Evolutionary conservation across 2,797 vertebrate species (phyloP).

Genomic region (Squalus acanthias): DNA sequence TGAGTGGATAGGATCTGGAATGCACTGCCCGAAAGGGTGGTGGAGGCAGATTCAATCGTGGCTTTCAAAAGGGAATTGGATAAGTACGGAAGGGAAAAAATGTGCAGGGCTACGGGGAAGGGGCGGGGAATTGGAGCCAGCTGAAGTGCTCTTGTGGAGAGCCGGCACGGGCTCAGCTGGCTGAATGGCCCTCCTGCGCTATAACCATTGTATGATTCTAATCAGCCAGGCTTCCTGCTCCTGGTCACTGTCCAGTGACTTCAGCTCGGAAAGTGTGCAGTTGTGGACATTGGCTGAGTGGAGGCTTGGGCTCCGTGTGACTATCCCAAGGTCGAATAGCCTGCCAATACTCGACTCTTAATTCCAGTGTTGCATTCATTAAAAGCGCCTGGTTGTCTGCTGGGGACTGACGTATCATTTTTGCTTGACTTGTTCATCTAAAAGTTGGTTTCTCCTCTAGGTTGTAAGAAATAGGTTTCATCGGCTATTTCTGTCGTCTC

Average conservation of each 20-base stretch:
- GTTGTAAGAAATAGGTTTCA: conserved; percentile 84
- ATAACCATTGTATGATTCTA: too few species aligned
- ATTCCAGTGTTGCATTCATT: neutral
- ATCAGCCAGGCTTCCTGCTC: neutral
- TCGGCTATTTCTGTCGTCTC: conserved; percentile 75
- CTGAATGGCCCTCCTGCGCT: too few species aligned
- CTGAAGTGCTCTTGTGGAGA: too few species aligned
- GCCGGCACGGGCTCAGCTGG: too few species aligned
- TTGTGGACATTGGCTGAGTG: neutral
- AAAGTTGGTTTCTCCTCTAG: conserved; percentile 50
- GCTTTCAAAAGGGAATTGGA: too few species aligned
- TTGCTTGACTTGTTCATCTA: neutral
- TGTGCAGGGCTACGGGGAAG: too few species aligned
- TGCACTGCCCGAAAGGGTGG: too few species aligned
- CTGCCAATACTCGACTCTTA: neutral
- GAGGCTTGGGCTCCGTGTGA: neutral
- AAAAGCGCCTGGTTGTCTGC: too few species aligned
- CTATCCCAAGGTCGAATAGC: neutral
- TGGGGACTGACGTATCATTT: neutral
- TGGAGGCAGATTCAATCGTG: too few species aligned
- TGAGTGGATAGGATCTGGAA: too few species aligned
- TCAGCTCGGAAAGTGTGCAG: neutral
- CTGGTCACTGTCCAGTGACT: neutral
- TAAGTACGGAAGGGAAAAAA: too few species aligned
- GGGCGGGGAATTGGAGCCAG: too few species aligned